Evolutionary conservation across 2,888 invertebrate species (phyloP).

Genomic region (Tipula unca): DNA sequence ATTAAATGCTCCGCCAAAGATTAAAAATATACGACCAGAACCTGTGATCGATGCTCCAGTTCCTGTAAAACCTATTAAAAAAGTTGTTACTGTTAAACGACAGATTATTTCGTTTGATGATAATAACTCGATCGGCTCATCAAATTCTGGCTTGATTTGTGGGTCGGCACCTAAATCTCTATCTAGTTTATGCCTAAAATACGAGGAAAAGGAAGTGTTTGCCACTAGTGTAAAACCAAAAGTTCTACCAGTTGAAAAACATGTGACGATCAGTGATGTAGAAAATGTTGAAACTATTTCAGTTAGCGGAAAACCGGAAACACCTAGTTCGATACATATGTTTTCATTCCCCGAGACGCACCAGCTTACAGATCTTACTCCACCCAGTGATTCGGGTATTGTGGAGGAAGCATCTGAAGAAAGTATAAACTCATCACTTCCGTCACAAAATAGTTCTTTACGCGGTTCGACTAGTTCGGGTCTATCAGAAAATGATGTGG

Average conservation of each 20-base stretch:
- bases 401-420: conserved; percentile 15
- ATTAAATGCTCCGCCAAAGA: conserved; percentile 53
- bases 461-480: conserved; percentile 16
- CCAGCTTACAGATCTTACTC: background rate
- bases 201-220: background rate
- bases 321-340: conserved; percentile 20
- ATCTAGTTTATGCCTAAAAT: conserved; percentile 21
- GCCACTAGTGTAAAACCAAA: background rate
- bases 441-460: conserved; percentile 22
- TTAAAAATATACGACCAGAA: conserved; percentile 46
- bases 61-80: conserved; percentile 46
- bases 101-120: conserved; percentile 33
- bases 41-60: conserved; percentile 63
- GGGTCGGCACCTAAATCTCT: conserved; percentile 20
- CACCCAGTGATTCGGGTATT: conserved; percentile 20
- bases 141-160: background rate
- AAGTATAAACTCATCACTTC: conserved; percentile 16
- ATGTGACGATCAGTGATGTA: background rate
- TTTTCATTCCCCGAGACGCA: background rate
- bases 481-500: conserved; percentile 30
- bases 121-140: background rate
- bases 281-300: background rate
- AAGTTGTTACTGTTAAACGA: conserved; percentile 32
- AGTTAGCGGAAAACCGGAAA: background rate
- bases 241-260: background rate